Evolutionary conservation across 1,140 invertebrate species (phyloP), one percentile per base, ranked within the genome.

Genomic region (Drosophila pachea): DNA sequence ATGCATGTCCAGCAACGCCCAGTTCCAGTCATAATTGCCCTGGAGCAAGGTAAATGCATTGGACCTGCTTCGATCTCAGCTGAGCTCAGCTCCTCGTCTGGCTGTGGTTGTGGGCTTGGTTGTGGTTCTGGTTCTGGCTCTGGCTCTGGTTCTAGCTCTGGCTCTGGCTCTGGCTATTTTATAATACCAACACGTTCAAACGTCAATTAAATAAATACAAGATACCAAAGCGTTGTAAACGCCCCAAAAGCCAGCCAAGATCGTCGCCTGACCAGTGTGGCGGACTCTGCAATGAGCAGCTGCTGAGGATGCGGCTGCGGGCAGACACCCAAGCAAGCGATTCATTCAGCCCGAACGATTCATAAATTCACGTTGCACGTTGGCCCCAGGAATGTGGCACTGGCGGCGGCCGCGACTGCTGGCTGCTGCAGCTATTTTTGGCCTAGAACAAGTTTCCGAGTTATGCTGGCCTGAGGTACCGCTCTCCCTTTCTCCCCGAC

Each of bases 141-240:
- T 42, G 12, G 38, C 38, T n/a, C 38, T 40, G 5, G 11, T 4
- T n/a, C n/a, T n/a, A n/a, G n/a, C n/a, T n/a, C n/a, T 14, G 58
- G 31, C 31, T 49, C 11, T 49, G 53, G 45, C n/a, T 64, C 38
- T 78, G 78, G 69, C 74, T 76, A 79, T 83, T 78, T 83, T 83
- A 76, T 83, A 83, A 84, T 83, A 76, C 79, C 79, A 83, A 84
- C 79, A 83, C 79, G 79, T 83, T 76, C 79, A 79, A 79, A 83
- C 79, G 79, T 83, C 79, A 83, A 83, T 83, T 83, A 83, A 83
- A 79, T 83, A 83, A 83, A 84, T 83, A 83, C 79, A 83, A 83
- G 79, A 83, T 83, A 86, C 79, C 79, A 83, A 83, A 83, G 79
- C 81, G 79, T 86, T 83, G 79, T 83, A 79, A 86, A 86, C 79